Percentiles rank a stretch among this genome's conserved stretches.
phyloP scores from a whole-genome alignment of 2,888 invertebrate species.

The Drosophila rubida region DNA sequence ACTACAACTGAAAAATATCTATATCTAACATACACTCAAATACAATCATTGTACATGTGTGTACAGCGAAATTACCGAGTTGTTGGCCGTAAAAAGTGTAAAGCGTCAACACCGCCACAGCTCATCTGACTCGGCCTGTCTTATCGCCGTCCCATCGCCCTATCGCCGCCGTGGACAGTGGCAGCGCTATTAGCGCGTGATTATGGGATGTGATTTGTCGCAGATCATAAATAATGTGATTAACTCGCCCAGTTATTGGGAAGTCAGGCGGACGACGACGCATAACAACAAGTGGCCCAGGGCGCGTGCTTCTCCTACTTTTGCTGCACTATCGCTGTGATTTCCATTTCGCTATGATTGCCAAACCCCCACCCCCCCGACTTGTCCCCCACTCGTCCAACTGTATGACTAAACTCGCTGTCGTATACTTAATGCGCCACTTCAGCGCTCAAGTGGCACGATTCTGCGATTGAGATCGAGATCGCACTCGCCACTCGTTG shows the following conservation, averaged over 20 bases:
- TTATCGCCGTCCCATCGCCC: conserved; percentile 23
- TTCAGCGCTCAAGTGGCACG: conserved; percentile 25
- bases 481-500: conserved; percentile 6
- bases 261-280: conserved; percentile 22
- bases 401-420: conserved; percentile 10
- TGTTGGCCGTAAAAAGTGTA: conserved; percentile 26
- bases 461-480: not conserved
- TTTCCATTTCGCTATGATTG: conserved; percentile 24
- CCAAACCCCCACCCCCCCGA: no score
- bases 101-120: no score
- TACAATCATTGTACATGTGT: not conserved
- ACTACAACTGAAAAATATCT: conserved; percentile 11
- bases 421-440: conserved; percentile 20
- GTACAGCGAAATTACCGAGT: conserved; percentile 13
- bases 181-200: conserved; percentile 64
- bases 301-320: conserved; percentile 22
- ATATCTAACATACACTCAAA: conserved; percentile 1
- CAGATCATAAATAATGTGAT: conserved; percentile 61
- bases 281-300: conserved; percentile 2
- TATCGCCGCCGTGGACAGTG: conserved; percentile 19
- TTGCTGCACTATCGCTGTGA: conserved; percentile 11
- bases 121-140: conserved; percentile 34
- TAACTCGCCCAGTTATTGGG: conserved; percentile 23
- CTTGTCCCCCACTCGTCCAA: no score
- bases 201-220: conserved; percentile 59